Evolutionary conservation across 2,113 vertebrate species (phyloP).

Genomic region (Pluvianellus socialis): DNA sequence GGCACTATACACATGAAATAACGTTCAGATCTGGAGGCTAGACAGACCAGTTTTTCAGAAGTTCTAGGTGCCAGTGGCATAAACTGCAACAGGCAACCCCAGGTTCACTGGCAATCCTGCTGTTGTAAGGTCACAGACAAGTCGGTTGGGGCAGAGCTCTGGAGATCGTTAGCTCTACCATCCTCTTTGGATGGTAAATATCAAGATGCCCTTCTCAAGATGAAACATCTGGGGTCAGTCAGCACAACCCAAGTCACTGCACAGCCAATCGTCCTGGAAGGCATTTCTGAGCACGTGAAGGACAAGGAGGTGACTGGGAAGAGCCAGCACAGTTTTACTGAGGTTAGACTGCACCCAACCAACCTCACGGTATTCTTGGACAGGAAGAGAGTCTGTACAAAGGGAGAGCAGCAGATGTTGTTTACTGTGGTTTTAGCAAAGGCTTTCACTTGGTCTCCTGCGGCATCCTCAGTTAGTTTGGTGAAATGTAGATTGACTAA

Average conservation of each 20-base stretch:
- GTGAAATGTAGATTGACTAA: not conserved
- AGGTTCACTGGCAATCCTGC: not conserved
- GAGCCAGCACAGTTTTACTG: not conserved
- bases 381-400: not conserved
- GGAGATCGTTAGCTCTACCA: not conserved
- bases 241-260: not conserved
- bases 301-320: not conserved
- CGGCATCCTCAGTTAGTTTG: not conserved
- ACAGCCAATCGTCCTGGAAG: not conserved
- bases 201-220: not conserved
- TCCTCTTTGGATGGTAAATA: not conserved
- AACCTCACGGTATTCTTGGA: not conserved
- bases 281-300: not conserved
- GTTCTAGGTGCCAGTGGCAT: not conserved
- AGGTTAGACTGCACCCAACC: not conserved
- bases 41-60: not conserved
- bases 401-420: not conserved
- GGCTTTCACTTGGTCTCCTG: fast-evolving
- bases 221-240: not conserved
- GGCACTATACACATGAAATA: not conserved
- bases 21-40: not conserved
- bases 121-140: not conserved
- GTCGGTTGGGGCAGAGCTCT: not conserved
- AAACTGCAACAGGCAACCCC: not conserved
- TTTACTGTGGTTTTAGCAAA: fast-evolving